phyloP scores from a whole-genome alignment of 2,888 invertebrate genomes.

The Cantharis lateralis region DNA sequence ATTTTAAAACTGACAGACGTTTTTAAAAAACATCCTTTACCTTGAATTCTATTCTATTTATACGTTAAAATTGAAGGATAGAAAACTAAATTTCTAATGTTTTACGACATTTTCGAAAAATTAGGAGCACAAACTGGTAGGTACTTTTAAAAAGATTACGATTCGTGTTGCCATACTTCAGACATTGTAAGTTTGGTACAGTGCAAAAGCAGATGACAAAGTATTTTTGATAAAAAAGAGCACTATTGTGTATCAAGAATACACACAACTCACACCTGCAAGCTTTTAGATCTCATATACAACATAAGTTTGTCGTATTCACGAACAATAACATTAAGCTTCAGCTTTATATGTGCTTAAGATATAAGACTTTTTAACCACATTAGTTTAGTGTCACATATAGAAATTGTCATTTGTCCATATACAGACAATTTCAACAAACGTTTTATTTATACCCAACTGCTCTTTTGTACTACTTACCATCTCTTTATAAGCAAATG shows the following conservation, averaged over 20 bases:
- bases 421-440: background rate
- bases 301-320: constrained; percentile 27
- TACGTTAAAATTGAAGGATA: background rate
- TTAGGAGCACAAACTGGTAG: background rate
- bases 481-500: background rate
- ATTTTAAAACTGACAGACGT: background rate
- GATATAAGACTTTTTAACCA: constrained; percentile 21
- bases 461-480: background rate
- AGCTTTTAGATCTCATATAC: constrained; percentile 21
- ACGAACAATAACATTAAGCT: constrained; percentile 24
- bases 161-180: background rate
- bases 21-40: background rate
- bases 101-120: too few species aligned
- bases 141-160: background rate
- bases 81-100: background rate
- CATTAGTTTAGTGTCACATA: constrained; percentile 26
- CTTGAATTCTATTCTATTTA: background rate
- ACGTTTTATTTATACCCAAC: background rate
- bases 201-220: constrained; percentile 1
- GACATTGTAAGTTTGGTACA: background rate
- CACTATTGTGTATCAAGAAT: background rate
- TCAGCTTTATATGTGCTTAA: constrained; percentile 24
- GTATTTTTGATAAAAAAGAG: background rate
- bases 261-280: constrained; percentile 27
- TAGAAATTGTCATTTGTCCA: background rate